Evolutionary conservation across 1,140 invertebrate species (phyloP).

Genomic region (Drosophila ercepeae): DNA sequence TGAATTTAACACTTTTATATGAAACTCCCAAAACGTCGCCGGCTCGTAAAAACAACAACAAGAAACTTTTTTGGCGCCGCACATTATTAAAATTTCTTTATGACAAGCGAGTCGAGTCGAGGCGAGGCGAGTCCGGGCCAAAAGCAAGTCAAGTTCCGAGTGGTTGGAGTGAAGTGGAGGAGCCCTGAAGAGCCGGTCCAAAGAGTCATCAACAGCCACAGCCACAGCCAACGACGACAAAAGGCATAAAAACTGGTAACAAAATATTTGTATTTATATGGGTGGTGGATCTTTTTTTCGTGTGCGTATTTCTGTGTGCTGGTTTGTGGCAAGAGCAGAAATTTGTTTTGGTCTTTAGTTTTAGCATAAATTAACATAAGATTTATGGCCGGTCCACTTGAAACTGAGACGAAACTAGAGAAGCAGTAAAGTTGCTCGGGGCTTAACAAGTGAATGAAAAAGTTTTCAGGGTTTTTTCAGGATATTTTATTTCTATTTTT

Average conservation of each 20-base stretch:
- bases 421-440: slow-evolving; percentile 38
- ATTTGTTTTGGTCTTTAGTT: slow-evolving; percentile 81
- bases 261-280: slow-evolving; percentile 73
- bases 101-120: slow-evolving; percentile 61
- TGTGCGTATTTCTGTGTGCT: slow-evolving; percentile 14
- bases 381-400: slow-evolving; percentile 73
- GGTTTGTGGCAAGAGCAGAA: slow-evolving; percentile 54
- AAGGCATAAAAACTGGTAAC: slow-evolving; percentile 81
- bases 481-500: slow-evolving; percentile 14
- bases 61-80: slow-evolving; percentile 78
- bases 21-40: slow-evolving; percentile 49
- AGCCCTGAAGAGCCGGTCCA: slow-evolving; percentile 51
- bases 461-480: slow-evolving; percentile 33
- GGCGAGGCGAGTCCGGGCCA: slow-evolving; percentile 11
- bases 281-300: slow-evolving; percentile 9
- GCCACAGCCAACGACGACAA: slow-evolving; percentile 64
- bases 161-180: slow-evolving; percentile 5
- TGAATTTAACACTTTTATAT: slow-evolving; percentile 80
- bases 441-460: slow-evolving; percentile 72
- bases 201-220: slow-evolving; percentile 55
- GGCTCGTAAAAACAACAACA: slow-evolving; percentile 66
- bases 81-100: slow-evolving; percentile 83
- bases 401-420: slow-evolving; percentile 69
- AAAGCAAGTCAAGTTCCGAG: slow-evolving; percentile 31
- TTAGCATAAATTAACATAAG: slow-evolving; percentile 81